phyloP scores from a whole-genome alignment of 2,113 vertebrate genomes.

The Rhinichthys klamathensis region DNA sequence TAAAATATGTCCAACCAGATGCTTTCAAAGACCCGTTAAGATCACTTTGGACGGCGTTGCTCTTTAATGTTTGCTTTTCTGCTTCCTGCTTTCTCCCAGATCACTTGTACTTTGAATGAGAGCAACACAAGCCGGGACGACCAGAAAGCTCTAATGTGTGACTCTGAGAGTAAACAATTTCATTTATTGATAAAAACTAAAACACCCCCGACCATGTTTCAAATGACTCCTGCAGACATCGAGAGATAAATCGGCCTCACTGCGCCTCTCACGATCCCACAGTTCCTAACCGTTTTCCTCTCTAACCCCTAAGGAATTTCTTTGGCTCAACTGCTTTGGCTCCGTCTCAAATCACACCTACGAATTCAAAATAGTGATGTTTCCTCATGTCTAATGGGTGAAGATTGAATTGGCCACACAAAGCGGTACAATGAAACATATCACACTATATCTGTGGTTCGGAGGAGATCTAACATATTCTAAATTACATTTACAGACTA shows the following conservation, averaged over 20 bases:
- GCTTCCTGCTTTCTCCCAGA: constrained; percentile 24
- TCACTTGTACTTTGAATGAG: constrained; percentile 39
- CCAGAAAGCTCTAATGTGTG: constrained; percentile 41
- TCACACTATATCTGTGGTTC: constrained; percentile 1
- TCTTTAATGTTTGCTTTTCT: constrained; percentile 32
- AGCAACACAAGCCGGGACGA: constrained; percentile 9
- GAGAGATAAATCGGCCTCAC: neutral
- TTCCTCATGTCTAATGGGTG: neutral
- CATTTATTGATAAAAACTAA: constrained; percentile 46
- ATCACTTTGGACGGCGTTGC: constrained; percentile 30
- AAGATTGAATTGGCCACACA: neutral
- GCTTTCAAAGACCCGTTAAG: constrained; percentile 27
- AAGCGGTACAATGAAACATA: neutral
- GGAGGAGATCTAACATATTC: constrained; percentile 9
- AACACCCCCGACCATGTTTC: constrained; percentile 2
- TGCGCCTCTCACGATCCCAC: neutral
- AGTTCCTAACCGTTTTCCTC: neutral
- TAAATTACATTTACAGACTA: constrained; percentile 13
- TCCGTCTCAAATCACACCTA: neutral
- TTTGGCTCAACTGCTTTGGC: neutral
- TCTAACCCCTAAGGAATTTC: neutral
- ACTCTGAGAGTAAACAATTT: constrained; percentile 41
- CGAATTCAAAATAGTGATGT: neutral
- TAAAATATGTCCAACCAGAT: constrained; percentile 7
- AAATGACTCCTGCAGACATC: constrained; percentile 29